Conservation (phyloP, 2,888 invertebrate species). For the Ramazzottius varieornatus region DNA sequence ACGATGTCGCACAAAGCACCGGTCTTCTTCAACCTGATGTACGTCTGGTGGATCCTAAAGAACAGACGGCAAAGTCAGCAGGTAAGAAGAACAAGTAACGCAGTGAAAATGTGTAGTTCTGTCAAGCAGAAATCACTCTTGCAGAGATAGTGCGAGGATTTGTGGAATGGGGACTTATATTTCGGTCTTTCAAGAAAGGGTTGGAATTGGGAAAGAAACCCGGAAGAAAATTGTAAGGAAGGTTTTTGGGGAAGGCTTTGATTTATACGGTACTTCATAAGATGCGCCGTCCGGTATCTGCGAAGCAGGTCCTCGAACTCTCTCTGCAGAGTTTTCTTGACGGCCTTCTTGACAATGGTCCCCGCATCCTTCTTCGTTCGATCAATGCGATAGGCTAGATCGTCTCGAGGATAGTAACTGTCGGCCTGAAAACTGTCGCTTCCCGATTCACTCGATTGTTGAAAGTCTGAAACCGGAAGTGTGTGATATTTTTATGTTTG, state of each 20-base stretch:
- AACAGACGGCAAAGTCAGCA: too few relatives aligned
- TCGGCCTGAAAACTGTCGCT: neutral
- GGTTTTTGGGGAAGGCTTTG: too few relatives aligned
- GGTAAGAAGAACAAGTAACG: too few relatives aligned
- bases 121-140: neutral
- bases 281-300: neutral
- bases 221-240: too few relatives aligned
- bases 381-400: neutral
- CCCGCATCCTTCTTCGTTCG: neutral
- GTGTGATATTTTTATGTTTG: too few relatives aligned
- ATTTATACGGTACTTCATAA: slow-evolving; percentile 2
- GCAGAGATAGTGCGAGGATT: too few relatives aligned
- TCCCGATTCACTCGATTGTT: neutral
- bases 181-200: too few relatives aligned
- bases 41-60: neutral
- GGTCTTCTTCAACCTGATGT: neutral
- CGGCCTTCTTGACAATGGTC: neutral
- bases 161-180: too few relatives aligned
- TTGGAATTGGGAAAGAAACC: too few relatives aligned
- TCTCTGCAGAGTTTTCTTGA: neutral
- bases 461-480: neutral
- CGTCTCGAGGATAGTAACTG: neutral
- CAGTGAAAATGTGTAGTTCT: neutral
- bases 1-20: neutral
- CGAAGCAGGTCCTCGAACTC: neutral